A percentile compares a stretch with the other conserved stretches of the same genome.
phyloP scores from a whole-genome alignment of 2,888 invertebrate species.

The Rhorus exstirpatorius region DNA sequence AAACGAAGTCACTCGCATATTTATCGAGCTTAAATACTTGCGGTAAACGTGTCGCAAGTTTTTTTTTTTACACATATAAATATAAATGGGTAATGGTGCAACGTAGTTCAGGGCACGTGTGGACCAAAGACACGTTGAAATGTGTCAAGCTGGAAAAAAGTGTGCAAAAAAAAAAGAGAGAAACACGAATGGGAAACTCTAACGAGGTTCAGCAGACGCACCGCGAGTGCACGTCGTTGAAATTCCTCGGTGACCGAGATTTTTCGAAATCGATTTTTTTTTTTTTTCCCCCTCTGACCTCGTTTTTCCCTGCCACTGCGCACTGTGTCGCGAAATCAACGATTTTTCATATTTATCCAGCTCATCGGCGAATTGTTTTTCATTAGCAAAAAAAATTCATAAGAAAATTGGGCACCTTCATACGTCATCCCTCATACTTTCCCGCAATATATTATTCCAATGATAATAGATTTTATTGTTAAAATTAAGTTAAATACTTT shows the following conservation, averaged over 20 bases:
- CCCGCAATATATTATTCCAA: too few relatives aligned
- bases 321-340: not conserved
- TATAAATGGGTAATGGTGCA: too few relatives aligned
- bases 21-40: constrained; percentile 12
- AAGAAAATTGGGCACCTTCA: too few relatives aligned
- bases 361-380: not conserved
- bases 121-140: constrained; percentile 28
- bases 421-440: too few relatives aligned
- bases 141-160: constrained; percentile 51
- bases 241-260: constrained; percentile 55
- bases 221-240: not conserved
- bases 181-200: not conserved
- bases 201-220: constrained; percentile 36
- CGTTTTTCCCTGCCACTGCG: not conserved
- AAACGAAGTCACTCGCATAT: constrained; percentile 33
- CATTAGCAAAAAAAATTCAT: too few relatives aligned
- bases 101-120: not conserved
- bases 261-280: constrained; percentile 51
- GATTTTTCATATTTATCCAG: constrained; percentile 20
- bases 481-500: too few relatives aligned
- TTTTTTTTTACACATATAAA: too few relatives aligned
- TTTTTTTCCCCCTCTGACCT: constrained; percentile 39
- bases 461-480: too few relatives aligned
- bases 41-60: too few relatives aligned
- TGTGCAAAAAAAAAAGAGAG: constrained; percentile 29